These are phyloP conservation scores for Blastomussa wellsi DNA, from an alignment of 92 coral and sea anemone genomes.

Conservation along the genomic window DNA sequence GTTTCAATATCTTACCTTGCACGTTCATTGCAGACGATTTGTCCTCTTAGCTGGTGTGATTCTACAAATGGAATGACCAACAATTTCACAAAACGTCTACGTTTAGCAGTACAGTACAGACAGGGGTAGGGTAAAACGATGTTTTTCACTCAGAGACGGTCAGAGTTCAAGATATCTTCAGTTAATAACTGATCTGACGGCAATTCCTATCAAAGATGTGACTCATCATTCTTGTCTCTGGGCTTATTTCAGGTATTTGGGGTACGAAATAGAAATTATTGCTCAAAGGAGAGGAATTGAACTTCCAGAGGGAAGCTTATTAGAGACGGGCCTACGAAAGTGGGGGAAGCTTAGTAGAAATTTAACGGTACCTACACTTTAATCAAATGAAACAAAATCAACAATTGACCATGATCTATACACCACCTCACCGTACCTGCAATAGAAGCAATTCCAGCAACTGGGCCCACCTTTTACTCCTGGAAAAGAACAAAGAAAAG, in stretches of 20 bases:
- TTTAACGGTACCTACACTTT: too few relatives aligned
- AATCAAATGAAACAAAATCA: too few relatives aligned
- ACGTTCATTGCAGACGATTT: background rate
- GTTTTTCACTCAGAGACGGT: background rate
- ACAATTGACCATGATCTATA: too few relatives aligned
- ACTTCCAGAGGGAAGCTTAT: too few relatives aligned
- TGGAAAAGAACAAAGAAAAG: background rate
- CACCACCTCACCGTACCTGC: background rate
- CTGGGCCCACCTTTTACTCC: background rate
- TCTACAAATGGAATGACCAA: background rate
- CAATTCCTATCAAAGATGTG: slow-evolving; percentile 78
- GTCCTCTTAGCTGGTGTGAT: background rate
- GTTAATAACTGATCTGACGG: slow-evolving; percentile 83
- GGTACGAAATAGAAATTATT: too few relatives aligned
- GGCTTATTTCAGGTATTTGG: background rate
- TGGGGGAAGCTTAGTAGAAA: too few relatives aligned
- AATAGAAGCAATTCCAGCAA: background rate
- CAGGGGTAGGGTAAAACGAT: background rate
- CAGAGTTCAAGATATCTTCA: slow-evolving; percentile 49
- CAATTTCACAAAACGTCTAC: background rate
- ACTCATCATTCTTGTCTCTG: slow-evolving; percentile 45
- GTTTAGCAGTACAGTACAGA: background rate
- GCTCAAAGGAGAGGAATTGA: too few relatives aligned
- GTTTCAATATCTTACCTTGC: background rate
- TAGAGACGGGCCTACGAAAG: too few relatives aligned